Percentiles rank a stretch among this genome's conserved stretches.
These are phyloP conservation scores for Agrotis exclamationis DNA, from an alignment of 2,888 invertebrate species.

Conservation along the genomic window DNA sequence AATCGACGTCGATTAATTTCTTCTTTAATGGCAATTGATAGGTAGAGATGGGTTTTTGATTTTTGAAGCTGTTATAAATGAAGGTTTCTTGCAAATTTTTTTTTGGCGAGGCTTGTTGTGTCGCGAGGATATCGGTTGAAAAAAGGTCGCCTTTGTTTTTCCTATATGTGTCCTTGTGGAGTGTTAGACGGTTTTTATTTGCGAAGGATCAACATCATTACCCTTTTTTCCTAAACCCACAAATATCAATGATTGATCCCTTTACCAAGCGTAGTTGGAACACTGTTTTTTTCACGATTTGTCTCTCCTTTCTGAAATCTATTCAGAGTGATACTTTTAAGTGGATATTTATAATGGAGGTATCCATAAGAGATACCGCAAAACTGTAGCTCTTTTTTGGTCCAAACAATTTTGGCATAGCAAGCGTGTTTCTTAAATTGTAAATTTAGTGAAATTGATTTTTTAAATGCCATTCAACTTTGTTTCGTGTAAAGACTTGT, in stretches of 20 bases:
- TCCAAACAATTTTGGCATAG: too few species aligned
- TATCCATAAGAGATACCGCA: too few species aligned
- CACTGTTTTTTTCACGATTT: neutral
- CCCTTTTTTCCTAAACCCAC: neutral
- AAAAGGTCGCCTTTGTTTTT: conserved; percentile 21
- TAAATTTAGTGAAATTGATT: too few species aligned
- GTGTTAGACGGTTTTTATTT: conserved; percentile 19
- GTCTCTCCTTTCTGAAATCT: too few species aligned
- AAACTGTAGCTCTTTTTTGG: too few species aligned
- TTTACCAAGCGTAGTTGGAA: neutral
- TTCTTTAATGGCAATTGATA: conserved; percentile 40
- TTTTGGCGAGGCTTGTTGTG: conserved; percentile 12
- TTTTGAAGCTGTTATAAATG: conserved; percentile 11
- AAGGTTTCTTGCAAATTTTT: conserved; percentile 15
- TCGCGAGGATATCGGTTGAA: neutral
- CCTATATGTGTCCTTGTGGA: neutral
- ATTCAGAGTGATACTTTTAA: too few species aligned
- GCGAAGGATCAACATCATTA: conserved; percentile 1
- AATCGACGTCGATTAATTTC: conserved; percentile 18
- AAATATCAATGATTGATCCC: conserved; percentile 11
- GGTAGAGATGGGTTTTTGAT: conserved; percentile 6
- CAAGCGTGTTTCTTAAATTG: too few species aligned
- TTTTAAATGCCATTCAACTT: too few species aligned
- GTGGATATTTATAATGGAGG: too few species aligned
- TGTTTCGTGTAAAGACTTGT: too few species aligned